A percentile compares a stretch with the other conserved stretches of the same genome.
Conservation (phyloP, 37 sponge, comb jelly and placozoan species). For the Crambe crambe region DNA sequence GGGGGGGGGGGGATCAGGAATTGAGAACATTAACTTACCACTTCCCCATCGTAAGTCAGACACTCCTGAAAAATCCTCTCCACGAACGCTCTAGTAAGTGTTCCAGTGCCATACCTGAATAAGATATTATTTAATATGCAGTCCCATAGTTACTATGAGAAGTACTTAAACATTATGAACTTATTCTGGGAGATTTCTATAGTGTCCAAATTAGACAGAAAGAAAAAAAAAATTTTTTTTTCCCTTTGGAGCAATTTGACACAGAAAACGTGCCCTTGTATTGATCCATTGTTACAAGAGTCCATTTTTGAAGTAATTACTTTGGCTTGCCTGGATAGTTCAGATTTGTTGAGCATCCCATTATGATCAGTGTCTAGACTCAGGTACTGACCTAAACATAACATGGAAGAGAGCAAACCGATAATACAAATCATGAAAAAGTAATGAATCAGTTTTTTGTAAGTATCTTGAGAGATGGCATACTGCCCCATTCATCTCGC, state of each 20-base stretch:
- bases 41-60: slow-evolving; percentile 98
- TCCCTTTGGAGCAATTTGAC: too few species aligned
- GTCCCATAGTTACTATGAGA: neutral
- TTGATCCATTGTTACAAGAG: too few species aligned
- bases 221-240: neutral
- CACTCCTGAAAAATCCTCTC: slow-evolving; percentile 97
- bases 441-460: neutral
- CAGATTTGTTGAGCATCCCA: slow-evolving; percentile 93
- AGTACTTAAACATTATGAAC: too few species aligned
- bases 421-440: neutral
- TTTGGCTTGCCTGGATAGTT: slow-evolving; percentile 54
- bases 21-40: too few species aligned
- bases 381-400: slow-evolving; percentile 85
- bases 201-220: neutral
- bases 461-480: too few species aligned
- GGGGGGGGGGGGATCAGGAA: too few species aligned
- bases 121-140: neutral
- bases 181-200: neutral
- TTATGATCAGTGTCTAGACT: slow-evolving; percentile 96
- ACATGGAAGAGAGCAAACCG: neutral
- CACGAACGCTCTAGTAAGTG: slow-evolving; percentile 85
- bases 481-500: too few species aligned
- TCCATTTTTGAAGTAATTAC: too few species aligned
- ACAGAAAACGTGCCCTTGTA: too few species aligned
- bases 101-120: slow-evolving; percentile 84